Conservation (phyloP, 2,888 invertebrate species). For the Scaptomyza polygonia region DNA sequence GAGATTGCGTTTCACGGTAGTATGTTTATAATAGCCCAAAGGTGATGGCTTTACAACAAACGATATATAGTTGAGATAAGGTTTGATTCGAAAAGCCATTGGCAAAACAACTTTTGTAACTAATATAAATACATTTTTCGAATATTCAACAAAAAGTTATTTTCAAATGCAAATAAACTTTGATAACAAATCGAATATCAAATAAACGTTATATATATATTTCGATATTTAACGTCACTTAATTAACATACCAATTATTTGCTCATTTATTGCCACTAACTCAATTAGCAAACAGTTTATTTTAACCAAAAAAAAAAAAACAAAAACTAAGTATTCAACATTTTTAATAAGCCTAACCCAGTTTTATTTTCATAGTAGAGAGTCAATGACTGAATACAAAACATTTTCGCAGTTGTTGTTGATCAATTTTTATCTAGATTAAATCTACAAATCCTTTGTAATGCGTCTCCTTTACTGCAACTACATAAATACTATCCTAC, state of each 20-base stretch:
- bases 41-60: background rate
- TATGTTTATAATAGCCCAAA: background rate
- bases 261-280: background rate
- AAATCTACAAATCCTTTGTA: slow-evolving; percentile 44
- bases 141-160: no score
- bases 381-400: background rate
- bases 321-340: background rate
- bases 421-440: slow-evolving; percentile 30
- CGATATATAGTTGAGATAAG: background rate
- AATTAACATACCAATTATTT: background rate
- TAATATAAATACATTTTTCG: no score
- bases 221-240: background rate
- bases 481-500: background rate
- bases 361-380: no score
- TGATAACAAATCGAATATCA: no score
- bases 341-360: background rate
- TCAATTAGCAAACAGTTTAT: background rate
- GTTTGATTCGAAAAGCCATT: background rate
- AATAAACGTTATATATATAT: no score
- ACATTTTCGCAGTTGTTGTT: slow-evolving; percentile 2
- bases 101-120: no score
- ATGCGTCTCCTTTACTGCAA: slow-evolving; percentile 26
- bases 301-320: background rate
- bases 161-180: background rate
- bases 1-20: slow-evolving; percentile 9